Conservation (phyloP, 2,113 vertebrate species). For the Aptenodytes patagonicus region DNA sequence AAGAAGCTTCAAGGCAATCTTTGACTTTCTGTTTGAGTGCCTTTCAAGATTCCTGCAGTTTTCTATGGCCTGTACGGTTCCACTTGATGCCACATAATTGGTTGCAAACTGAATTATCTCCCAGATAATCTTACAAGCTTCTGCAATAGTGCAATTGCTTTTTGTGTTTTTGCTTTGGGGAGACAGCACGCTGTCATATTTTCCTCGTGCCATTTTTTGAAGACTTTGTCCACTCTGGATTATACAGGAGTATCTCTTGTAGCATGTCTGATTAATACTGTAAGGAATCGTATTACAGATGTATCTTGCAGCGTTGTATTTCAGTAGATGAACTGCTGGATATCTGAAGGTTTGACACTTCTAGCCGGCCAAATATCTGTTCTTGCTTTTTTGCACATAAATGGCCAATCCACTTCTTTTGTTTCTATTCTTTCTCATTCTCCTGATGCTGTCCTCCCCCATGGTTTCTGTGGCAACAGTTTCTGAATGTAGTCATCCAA, state of each 20-base stretch:
- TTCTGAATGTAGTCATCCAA: slow-evolving; percentile 26
- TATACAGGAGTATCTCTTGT: not conserved
- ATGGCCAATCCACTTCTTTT: slow-evolving; percentile 11
- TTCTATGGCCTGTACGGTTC: not conserved
- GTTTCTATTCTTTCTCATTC: slow-evolving; percentile 46
- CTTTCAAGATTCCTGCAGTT: not conserved
- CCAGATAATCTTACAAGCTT: not conserved
- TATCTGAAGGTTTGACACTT: not conserved
- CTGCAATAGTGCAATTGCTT: not conserved
- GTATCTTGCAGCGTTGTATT: not conserved
- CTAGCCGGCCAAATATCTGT: not conserved
- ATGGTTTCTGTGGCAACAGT: slow-evolving; percentile 61
- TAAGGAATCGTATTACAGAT: not conserved
- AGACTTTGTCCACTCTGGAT: not conserved
- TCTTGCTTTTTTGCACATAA: not conserved
- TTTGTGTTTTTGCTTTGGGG: not conserved
- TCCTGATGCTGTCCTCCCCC: slow-evolving; percentile 48
- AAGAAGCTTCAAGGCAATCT: not conserved
- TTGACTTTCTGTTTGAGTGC: not conserved
- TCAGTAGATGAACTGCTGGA: not conserved
- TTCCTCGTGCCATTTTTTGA: not conserved
- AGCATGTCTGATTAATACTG: not conserved
- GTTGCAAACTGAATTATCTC: slow-evolving; percentile 1
- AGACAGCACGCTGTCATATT: not conserved
- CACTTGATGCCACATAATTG: not conserved